phyloP scores from a whole-genome alignment of 2,113 vertebrate species.

The Lutjanus erythropterus region DNA sequence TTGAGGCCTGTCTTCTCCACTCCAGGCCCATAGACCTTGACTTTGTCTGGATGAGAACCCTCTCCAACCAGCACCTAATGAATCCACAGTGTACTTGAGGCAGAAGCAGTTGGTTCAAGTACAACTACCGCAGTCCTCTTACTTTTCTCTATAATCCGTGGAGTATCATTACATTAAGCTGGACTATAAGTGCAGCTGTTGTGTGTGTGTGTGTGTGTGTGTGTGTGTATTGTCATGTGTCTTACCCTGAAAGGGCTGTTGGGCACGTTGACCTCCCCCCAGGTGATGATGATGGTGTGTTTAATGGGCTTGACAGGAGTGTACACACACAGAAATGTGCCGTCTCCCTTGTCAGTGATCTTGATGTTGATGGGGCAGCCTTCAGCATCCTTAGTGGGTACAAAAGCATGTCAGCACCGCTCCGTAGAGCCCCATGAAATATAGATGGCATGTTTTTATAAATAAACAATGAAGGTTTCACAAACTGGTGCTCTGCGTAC shows the following conservation, averaged over 20 bases:
- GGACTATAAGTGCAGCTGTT: constrained; percentile 14
- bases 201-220: not conserved
- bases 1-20: constrained; percentile 97
- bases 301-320: constrained; percentile 94
- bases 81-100: constrained; percentile 71
- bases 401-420: constrained; percentile 42
- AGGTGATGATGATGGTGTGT: constrained; percentile 94
- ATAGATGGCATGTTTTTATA: constrained; percentile 44
- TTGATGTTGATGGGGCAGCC: constrained; percentile 93
- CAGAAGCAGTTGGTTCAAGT: constrained; percentile 48
- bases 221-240: not conserved
- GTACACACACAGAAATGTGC: constrained; percentile 92
- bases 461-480: constrained; percentile 33
- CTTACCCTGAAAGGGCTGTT: constrained; percentile 95
- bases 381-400: constrained; percentile 88
- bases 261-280: constrained; percentile 93
- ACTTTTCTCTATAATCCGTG: constrained; percentile 44
- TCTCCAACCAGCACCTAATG: constrained; percentile 92
- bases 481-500: constrained; percentile 68
- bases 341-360: constrained; percentile 91
- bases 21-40: constrained; percentile 94
- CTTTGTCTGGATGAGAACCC: constrained; percentile 92
- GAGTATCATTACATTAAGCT: constrained; percentile 55
- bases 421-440: constrained; percentile 35
- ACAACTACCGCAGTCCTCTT: constrained; percentile 47